Evolutionary conservation across 2,888 invertebrate species (phyloP), one percentile per base, ranked within the genome.

Genomic region (Ferrisia virgata): DNA sequence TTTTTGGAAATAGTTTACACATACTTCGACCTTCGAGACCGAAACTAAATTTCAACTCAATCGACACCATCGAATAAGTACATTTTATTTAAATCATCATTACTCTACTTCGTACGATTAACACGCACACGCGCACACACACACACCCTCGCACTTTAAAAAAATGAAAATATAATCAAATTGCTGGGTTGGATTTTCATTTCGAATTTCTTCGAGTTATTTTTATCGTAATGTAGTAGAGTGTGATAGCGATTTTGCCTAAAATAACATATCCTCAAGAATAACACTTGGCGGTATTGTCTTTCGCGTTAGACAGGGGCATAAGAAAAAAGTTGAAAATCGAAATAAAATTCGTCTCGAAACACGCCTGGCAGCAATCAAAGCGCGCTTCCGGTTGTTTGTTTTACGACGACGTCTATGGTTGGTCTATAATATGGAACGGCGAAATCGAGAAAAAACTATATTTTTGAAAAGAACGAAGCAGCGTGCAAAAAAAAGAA

Each of bases 341-440:
- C 58, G 76, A 76, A 76, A 79, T 79, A 40, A 79, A 79, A 79
- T 79, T 79, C 33, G 25, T 79, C 43, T 79, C 40, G 33, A 79
- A 43, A 79, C 79, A 39, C 79, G 79, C 79, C 79, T 36, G 40
- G 43, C 43, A 40, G 79, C 79, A 79, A 43, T 79, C 40, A 79
- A 39, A 79, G 33, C 33, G 18, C 40, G 39, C 79, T 79, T 79
- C 79, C 79, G 79, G 79, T 39, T 79, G 33, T 79, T 79, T 79
- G 40, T 79, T 79, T 79, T 79, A 79, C 28, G 79, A 79, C 43
- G 79, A 36, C 72, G 31, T 72, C 33, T 33, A 33, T 33, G 18
- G 33, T 18, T n/a, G 33, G 31, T 72, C 33, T 33, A 33, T 33
- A 33, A 72, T 18, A 33, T 72, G 33, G 72, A 72, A 36, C 58